Base-by-base conservation (phyloP, 2,888 invertebrate genomes). In the Dendrolimus houi region DNA sequence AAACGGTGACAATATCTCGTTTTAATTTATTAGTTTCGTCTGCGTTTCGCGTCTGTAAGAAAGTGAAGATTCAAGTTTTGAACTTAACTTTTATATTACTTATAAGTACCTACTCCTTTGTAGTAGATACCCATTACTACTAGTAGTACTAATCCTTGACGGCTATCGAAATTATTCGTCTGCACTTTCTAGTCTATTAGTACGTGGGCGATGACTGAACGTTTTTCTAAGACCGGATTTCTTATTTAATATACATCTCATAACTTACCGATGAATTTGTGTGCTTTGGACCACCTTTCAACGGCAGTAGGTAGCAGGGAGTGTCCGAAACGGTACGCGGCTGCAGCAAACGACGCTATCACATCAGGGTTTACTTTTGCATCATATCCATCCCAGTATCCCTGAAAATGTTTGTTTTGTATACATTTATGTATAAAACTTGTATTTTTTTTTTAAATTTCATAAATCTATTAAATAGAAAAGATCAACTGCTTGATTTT, bases 241-340 rank as follows among this genome's bases (percentile, higher is more conserved):
- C 47, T 47, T 47, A 47, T 12, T 47, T 10, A 47, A 47, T 47
- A 10, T 47, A 47, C 12, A 29, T 29, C 29, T 29, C 29, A 29
- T 52, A 41, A 57, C 68, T 90, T 91, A 96, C 96, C 96, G 65
- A 98, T 97, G 75, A 97, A 97, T 86, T 97, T 97, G 80, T 98
- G 97, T 40, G 96, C 97, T 87, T 97, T 98, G 58, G 97, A 97
- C 97, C 97, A 98, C 75, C 97, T 93, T 82, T 98, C 97, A 7
- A 97, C 95, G 40, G 96, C 96, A 1, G 97, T 97, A 9, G 97
- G 97, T 61, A 98, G 82, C 14, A 98, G 85, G 0, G 97, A 97
- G 79, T 98, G 98, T 0, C 97, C 98, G 70, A 98, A 97, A 70
- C 98, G 93, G 85, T 97, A 98, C 10, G 97, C 97, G 54, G 97